These are phyloP conservation scores for Scrobipalpa atriplicella DNA, from an alignment of 2,888 invertebrate genomes.

Conservation along the genomic window DNA sequence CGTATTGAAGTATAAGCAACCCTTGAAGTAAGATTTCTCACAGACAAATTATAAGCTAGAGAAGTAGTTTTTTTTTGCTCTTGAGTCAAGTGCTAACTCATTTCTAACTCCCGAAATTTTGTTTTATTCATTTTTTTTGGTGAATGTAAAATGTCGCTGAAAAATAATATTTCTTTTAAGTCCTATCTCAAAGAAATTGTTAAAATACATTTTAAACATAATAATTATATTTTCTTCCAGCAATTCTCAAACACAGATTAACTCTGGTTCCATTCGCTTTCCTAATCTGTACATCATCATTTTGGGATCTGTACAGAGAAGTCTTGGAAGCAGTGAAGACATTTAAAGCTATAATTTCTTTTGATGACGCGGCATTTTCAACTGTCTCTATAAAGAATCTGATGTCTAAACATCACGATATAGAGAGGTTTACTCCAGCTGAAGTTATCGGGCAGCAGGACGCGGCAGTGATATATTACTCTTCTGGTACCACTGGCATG, in stretches of 20 bases:
- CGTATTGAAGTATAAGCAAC: too few species aligned
- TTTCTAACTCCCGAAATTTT: too few species aligned
- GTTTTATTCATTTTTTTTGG: too few species aligned
- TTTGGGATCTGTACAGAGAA: slow-evolving; percentile 66
- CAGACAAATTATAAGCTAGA: too few species aligned
- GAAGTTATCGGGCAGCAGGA: slow-evolving; percentile 69
- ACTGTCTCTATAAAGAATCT: background rate
- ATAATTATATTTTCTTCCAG: slow-evolving; percentile 64
- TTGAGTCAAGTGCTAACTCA: too few species aligned
- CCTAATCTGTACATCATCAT: slow-evolving; percentile 83
- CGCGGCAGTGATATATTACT: slow-evolving; percentile 79
- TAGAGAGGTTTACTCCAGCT: slow-evolving; percentile 63
- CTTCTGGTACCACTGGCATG: slow-evolving; percentile 87
- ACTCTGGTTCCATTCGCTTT: slow-evolving; percentile 85
- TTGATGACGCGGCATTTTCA: slow-evolving; percentile 46
- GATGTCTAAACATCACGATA: slow-evolving; percentile 43
- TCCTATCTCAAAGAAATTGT: background rate
- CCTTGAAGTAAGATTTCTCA: too few species aligned
- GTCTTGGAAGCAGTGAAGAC: slow-evolving; percentile 50
- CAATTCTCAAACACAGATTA: slow-evolving; percentile 84
- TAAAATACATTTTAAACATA: background rate
- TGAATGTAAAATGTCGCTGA: too few species aligned
- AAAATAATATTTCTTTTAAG: too few species aligned
- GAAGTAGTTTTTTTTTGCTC: too few species aligned
- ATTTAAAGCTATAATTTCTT: slow-evolving; percentile 43